phyloP scores from a whole-genome alignment of 2,888 invertebrate genomes.

The Tipula vernalis region DNA sequence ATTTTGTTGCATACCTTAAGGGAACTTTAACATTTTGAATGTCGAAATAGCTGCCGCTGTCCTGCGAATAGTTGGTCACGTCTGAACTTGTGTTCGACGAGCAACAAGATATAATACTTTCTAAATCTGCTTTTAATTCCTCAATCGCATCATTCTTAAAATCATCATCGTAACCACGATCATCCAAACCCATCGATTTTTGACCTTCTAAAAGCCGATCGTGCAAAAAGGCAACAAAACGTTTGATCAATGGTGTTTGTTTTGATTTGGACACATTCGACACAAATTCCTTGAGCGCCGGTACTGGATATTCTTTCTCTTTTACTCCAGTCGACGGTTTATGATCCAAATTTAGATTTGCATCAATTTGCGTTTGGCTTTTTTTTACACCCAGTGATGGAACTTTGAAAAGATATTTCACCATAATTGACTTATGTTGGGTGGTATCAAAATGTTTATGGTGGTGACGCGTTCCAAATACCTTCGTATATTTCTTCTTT shows the following conservation, averaged over 20 bases:
- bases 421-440: slow-evolving; percentile 25
- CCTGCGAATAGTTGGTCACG: slow-evolving; percentile 31
- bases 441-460: slow-evolving; percentile 30
- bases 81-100: slow-evolving; percentile 29
- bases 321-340: neutral
- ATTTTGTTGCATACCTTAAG: slow-evolving; percentile 19
- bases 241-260: neutral
- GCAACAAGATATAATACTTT: slow-evolving; percentile 31
- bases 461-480: slow-evolving; percentile 30
- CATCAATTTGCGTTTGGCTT: neutral
- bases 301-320: neutral
- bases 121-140: slow-evolving; percentile 28
- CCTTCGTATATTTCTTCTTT: slow-evolving; percentile 23
- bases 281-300: neutral
- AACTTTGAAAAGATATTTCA: slow-evolving; percentile 24
- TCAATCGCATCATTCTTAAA: slow-evolving; percentile 9
- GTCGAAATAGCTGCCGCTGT: slow-evolving; percentile 31
- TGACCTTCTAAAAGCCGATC: neutral
- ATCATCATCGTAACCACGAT: neutral
- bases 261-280: neutral
- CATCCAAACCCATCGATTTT: neutral
- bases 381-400: neutral
- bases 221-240: neutral
- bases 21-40: slow-evolving; percentile 30
- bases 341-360: neutral